These are phyloP conservation scores for Karalla daura DNA, from an alignment of 2,797 vertebrate genomes.

Conservation along the genomic window DNA sequence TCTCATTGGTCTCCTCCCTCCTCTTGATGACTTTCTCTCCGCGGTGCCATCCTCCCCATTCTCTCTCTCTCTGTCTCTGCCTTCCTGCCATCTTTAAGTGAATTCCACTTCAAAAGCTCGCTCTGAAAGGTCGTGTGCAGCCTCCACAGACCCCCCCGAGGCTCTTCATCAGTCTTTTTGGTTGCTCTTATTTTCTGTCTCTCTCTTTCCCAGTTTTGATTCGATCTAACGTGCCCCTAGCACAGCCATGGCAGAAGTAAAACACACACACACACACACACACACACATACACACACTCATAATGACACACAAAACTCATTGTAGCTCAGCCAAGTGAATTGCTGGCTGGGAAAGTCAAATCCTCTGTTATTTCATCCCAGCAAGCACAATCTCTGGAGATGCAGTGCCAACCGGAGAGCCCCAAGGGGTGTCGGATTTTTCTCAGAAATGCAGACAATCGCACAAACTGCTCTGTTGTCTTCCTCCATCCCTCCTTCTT, in stretches of 20 bases:
- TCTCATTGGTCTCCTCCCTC: constrained; percentile 20
- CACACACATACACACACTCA: constrained; percentile 1
- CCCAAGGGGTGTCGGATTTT: constrained; percentile 31
- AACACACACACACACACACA: constrained; percentile 10
- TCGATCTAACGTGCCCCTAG: constrained; percentile 30
- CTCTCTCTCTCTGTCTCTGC: constrained; percentile 6
- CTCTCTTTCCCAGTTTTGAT: constrained; percentile 30
- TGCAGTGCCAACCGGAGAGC: constrained; percentile 39
- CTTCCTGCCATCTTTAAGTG: constrained; percentile 31
- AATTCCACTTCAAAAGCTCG: constrained; percentile 44
- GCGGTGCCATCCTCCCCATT: constrained; percentile 23
- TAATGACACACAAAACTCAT: constrained; percentile 38
- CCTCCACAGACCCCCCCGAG: constrained; percentile 29
- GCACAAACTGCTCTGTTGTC: constrained; percentile 45
- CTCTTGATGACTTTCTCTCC: constrained; percentile 2
- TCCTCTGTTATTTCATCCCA: constrained; percentile 53
- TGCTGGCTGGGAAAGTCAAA: constrained; percentile 61
- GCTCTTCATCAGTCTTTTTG: constrained; percentile 40
- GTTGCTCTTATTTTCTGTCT: constrained; percentile 40
- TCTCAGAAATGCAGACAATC: constrained; percentile 59
- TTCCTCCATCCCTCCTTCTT: constrained; percentile 22
- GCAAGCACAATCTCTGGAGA: constrained; percentile 60
- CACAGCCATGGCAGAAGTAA: constrained; percentile 17
- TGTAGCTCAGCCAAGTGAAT: constrained; percentile 46
- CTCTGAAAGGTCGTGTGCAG: constrained; percentile 48